phyloP scores from a whole-genome alignment of 2,797 vertebrate genomes.

The Anniella stebbinsi region DNA sequence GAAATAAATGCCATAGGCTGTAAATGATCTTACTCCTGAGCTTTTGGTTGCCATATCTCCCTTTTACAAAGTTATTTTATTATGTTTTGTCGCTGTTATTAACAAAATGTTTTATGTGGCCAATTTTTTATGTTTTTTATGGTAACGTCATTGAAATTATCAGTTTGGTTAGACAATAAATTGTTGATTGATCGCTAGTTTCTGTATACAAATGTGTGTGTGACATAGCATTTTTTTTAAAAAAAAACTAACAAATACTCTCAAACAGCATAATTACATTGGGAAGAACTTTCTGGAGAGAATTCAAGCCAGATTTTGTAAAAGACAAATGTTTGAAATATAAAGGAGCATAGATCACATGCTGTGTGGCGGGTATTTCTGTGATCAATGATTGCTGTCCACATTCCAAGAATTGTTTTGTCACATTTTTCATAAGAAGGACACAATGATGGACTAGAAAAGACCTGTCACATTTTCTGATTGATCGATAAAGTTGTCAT shows the following conservation, averaged over 20 bases:
- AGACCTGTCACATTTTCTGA: constrained; percentile 18
- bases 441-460: not conserved
- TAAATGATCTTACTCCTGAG: constrained; percentile 33
- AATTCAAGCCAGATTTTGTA: constrained; percentile 1
- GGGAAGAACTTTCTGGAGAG: not conserved
- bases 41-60: constrained; percentile 20
- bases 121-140: constrained; percentile 16
- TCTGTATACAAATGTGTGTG: not conserved
- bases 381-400: constrained; percentile 24
- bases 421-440: constrained; percentile 20
- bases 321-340: not conserved
- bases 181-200: constrained; percentile 21
- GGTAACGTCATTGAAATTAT: constrained; percentile 13
- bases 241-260: not conserved
- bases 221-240: not conserved
- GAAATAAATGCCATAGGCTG: constrained; percentile 24
- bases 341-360: constrained; percentile 19
- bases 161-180: constrained; percentile 17
- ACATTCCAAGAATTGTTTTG: not conserved
- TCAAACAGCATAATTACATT: constrained; percentile 12
- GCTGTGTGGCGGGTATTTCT: constrained; percentile 4
- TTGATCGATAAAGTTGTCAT: constrained; percentile 11
- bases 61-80: constrained; percentile 27
- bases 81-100: constrained; percentile 7
- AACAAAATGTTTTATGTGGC: constrained; percentile 20